Base-by-base conservation (phyloP, 2,888 invertebrate genomes). In the Trimorus sp. region DNA sequence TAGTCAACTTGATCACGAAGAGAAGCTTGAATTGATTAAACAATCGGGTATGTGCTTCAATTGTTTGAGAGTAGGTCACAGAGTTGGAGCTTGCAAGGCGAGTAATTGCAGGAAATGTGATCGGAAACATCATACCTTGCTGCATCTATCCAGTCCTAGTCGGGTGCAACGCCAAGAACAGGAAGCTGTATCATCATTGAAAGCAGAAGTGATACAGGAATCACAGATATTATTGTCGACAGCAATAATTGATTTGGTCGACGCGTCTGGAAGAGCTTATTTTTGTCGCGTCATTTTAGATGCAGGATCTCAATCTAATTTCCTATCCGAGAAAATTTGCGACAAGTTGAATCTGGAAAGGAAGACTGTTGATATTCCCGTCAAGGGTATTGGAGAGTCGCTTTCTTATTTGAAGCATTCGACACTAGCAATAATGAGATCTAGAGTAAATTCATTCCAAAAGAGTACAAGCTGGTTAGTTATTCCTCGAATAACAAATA, bases 221-320 rank as follows among this genome's bases (percentile, higher is more conserved):
- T 48, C 49, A 14, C 62, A 62, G 8, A 49, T 62, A 36, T 62
- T 62, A 9, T 59, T 59, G 58, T 58, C 68, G 8, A 68, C 68
- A 7, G 68, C 68, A 3, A 16, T 68, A 6, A n/a, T 53, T 6
- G 56, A 68, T 15, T 4, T 69, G 12, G 9, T 75, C 26, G 75
- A 75, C 59, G 59, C 65, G 12, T 42, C 40, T 1, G 74, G 73
- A 6, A 36, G 48, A 36, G 1, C 8, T 5, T 36, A 65, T 12
- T 3, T 58, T 7, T 74, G 66, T n/a, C 54, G 74, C 42, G 49
- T 65, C 11, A 42, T 74, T 7, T 26, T 66, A 36, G 75, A 75
- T 68, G 58, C 14, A 1, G 75, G 75, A 36, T 75, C 75, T 2
- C 75, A 75, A 14, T 66, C 75, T 40, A 75, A 75, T 48, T 66